Conservation (phyloP, 2,888 invertebrate genomes). For the Drosophila mulleri region DNA sequence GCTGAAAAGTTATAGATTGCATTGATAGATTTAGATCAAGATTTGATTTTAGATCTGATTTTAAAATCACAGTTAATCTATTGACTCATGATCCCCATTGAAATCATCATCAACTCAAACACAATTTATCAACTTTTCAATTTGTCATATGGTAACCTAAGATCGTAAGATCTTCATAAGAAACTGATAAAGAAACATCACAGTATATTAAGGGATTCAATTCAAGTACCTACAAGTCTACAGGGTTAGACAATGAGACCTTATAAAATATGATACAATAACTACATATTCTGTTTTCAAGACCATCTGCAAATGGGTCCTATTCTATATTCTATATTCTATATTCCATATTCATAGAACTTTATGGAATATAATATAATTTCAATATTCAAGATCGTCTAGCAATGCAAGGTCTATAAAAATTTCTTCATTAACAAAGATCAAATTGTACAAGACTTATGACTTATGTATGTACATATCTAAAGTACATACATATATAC, state of each 20-base stretch:
- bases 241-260: neutral
- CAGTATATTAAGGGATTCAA: accelerated
- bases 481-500: constrained; percentile 9
- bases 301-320: neutral
- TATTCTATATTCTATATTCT: neutral
- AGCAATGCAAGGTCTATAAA: constrained; percentile 1
- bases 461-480: constrained; percentile 17
- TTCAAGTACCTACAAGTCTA: neutral
- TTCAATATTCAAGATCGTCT: neutral
- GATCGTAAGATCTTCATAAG: neutral
- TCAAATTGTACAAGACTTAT: constrained; percentile 34
- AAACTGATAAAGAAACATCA: neutral
- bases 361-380: neutral
- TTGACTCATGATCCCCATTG: too few relatives aligned
- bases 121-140: neutral
- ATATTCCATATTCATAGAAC: neutral
- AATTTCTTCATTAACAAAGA: neutral
- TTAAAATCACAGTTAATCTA: too few relatives aligned
- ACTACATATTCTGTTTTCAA: neutral
- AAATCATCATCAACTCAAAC: too few relatives aligned
- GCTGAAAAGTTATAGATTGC: too few relatives aligned
- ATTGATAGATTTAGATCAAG: too few relatives aligned
- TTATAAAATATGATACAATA: neutral
- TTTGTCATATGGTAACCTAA: neutral
- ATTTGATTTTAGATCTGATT: too few relatives aligned